These are phyloP conservation scores for Chlorospingus flavigularis DNA, from an alignment of 2,797 vertebrate species.

Conservation along the genomic window DNA sequence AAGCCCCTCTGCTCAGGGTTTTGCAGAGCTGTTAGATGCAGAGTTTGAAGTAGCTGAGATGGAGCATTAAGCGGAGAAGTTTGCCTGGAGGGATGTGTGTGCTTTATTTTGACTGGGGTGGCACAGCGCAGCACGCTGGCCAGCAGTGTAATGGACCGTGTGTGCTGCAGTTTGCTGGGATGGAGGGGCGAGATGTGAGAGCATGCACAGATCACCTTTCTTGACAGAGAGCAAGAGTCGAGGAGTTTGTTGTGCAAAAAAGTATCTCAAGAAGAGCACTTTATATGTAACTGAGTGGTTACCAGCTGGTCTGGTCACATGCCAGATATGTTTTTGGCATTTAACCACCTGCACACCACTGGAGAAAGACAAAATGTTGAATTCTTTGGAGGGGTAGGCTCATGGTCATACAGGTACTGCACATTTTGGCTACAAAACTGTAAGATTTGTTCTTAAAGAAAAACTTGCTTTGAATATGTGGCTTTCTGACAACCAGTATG, in stretches of 20 bases:
- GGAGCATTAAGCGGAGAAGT: neutral
- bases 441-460: neutral
- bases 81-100: neutral
- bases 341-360: rapidly evolving
- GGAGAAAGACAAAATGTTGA: neutral
- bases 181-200: rapidly evolving
- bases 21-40: neutral
- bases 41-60: neutral
- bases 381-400: neutral
- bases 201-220: rapidly evolving
- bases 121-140: rapidly evolving
- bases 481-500: neutral
- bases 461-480: neutral
- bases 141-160: rapidly evolving
- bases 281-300: neutral
- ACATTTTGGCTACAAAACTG: neutral
- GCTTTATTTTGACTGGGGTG: neutral
- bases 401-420: neutral
- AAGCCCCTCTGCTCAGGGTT: neutral
- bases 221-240: neutral
- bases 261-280: neutral
- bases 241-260: neutral
- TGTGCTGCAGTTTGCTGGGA: neutral
- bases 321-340: neutral
- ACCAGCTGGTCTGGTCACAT: neutral